Evolutionary conservation across 2,888 invertebrate genomes (phyloP).

Genomic region (Macaria notata): DNA sequence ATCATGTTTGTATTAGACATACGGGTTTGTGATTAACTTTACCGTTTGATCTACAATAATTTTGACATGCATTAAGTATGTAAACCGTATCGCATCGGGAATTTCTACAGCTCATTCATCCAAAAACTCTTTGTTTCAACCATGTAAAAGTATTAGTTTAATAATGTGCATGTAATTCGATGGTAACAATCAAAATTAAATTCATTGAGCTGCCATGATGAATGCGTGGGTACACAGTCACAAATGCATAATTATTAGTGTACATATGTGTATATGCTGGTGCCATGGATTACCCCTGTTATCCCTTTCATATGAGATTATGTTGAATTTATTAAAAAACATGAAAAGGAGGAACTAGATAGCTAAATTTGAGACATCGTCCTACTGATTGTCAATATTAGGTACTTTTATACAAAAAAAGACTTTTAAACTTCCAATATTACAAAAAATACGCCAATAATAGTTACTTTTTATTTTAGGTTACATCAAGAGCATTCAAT

Average conservation of each 20-base stretch:
- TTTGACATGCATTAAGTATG: constrained; percentile 2
- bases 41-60: background rate
- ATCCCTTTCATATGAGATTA: background rate
- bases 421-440: too few species aligned
- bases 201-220: constrained; percentile 21
- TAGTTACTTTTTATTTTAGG: too few species aligned
- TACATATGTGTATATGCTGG: background rate
- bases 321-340: too few species aligned
- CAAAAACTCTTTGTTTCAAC: constrained; percentile 16
- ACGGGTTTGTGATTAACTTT: background rate
- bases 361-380: too few species aligned
- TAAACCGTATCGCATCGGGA: background rate
- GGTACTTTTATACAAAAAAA: too few species aligned
- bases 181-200: constrained; percentile 27
- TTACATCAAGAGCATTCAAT: too few species aligned
- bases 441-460: too few species aligned
- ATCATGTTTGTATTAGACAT: background rate
- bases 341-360: too few species aligned
- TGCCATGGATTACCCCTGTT: background rate
- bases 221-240: constrained; percentile 33
- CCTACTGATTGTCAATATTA: too few species aligned
- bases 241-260: constrained; percentile 5
- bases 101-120: constrained; percentile 5
- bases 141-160: constrained; percentile 6
- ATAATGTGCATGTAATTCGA: constrained; percentile 22